A percentile compares a stretch with the other conserved stretches of the same genome.
Evolutionary conservation across 2,113 vertebrate genomes (phyloP).

Genomic region (Plestiodon gilberti): DNA sequence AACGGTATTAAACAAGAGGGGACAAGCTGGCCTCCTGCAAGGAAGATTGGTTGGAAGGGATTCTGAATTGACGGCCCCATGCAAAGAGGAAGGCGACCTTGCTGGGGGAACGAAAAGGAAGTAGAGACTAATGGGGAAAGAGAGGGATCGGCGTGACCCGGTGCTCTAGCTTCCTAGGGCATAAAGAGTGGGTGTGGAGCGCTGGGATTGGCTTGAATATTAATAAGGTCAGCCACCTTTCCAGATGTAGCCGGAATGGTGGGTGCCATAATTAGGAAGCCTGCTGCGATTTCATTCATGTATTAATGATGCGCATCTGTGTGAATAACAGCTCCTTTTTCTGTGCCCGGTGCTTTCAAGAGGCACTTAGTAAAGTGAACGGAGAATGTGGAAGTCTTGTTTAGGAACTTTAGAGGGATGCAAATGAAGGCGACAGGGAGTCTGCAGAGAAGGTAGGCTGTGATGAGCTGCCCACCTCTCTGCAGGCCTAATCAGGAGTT

Average conservation of each 20-base stretch:
- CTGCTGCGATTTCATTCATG: constrained; percentile 18
- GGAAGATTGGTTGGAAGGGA: background rate
- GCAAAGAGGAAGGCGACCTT: background rate
- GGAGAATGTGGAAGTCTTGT: background rate
- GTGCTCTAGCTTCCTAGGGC: background rate
- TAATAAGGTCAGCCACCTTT: background rate
- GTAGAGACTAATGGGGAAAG: background rate
- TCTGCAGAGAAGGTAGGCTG: background rate
- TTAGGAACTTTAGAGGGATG: background rate
- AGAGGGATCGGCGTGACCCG: background rate
- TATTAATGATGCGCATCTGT: constrained; percentile 4
- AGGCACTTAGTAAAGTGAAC: background rate
- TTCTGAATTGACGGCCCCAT: background rate
- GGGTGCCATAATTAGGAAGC: constrained; percentile 7
- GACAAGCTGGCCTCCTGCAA: background rate
- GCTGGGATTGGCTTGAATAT: background rate
- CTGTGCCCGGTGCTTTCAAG: background rate
- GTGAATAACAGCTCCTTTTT: background rate
- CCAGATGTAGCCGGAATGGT: background rate
- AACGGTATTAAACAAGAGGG: background rate
- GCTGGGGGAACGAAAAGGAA: background rate
- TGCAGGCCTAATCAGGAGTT: background rate
- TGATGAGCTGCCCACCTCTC: background rate
- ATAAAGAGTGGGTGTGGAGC: background rate
- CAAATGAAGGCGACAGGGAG: background rate